Percentiles rank a stretch among this genome's conserved stretches.
Conservation (phyloP, 1,140 invertebrate species). For the Pseudomyrmex concolor region DNA sequence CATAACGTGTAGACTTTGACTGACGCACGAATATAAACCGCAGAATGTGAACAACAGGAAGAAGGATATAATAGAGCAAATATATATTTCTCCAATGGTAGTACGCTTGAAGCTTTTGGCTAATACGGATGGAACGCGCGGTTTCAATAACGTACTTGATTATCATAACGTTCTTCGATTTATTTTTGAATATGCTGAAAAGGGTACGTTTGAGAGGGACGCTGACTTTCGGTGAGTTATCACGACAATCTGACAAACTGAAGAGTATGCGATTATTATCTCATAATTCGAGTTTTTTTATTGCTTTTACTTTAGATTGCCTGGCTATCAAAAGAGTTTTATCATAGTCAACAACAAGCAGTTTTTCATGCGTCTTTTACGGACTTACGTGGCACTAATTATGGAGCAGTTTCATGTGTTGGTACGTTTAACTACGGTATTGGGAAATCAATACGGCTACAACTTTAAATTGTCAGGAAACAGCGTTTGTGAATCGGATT, state of each 20-base stretch:
- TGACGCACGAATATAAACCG: not conserved
- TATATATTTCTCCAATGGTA: constrained; percentile 89
- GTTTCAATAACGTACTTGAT: constrained; percentile 65
- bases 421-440: constrained; percentile 94
- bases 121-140: constrained; percentile 73
- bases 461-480: constrained; percentile 75
- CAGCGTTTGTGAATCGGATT: constrained; percentile 71
- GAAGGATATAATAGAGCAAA: constrained; percentile 87
- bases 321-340: constrained; percentile 91
- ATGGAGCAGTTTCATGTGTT: constrained; percentile 96
- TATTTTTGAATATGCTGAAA: constrained; percentile 79
- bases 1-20: not conserved
- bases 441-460: constrained; percentile 95
- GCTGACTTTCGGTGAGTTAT: constrained; percentile 85
- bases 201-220: constrained; percentile 82
- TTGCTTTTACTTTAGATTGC: constrained; percentile 87
- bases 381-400: constrained; percentile 91
- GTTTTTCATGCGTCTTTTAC: constrained; percentile 87
- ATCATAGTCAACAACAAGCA: constrained; percentile 87
- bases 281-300: not conserved
- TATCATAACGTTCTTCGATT: constrained; percentile 75
- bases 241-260: not conserved
- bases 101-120: constrained; percentile 88
- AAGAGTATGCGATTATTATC: not conserved
- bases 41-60: constrained; percentile 67